phyloP scores from a whole-genome alignment of 2,113 vertebrate genomes.

The Zonotrichia leucophrys region DNA sequence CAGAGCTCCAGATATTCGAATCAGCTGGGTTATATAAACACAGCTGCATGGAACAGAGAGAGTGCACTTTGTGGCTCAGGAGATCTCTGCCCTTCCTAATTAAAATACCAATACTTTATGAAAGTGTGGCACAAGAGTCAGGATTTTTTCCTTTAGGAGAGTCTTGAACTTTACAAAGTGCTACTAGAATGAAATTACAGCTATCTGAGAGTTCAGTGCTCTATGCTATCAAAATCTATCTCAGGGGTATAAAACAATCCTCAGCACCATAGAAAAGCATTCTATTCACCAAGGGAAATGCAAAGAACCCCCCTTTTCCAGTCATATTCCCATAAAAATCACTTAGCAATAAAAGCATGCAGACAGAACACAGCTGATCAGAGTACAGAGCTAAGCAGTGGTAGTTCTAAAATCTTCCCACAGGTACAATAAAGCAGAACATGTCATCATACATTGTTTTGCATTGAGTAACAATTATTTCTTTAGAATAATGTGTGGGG shows the following conservation, averaged over 20 bases:
- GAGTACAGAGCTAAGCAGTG: not conserved
- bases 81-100: not conserved
- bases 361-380: not conserved
- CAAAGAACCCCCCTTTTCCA: not conserved
- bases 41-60: conserved; percentile 9
- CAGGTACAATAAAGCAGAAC: conserved; percentile 8
- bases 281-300: not conserved
- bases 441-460: not conserved
- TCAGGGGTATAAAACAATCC: not conserved
- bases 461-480: not conserved
- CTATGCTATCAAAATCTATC: not conserved
- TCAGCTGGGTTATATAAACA: conserved; percentile 16
- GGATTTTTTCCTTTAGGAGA: not conserved
- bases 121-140: not conserved
- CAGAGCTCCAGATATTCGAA: not conserved
- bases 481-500: not conserved
- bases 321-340: not conserved
- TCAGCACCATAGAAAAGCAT: not conserved
- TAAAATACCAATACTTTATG: not conserved
- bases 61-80: not conserved
- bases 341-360: not conserved
- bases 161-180: not conserved
- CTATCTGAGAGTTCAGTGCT: not conserved
- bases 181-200: not conserved
- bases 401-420: not conserved